Base-by-base conservation (phyloP, 2,113 vertebrate species). In the Labeo rohita region DNA sequence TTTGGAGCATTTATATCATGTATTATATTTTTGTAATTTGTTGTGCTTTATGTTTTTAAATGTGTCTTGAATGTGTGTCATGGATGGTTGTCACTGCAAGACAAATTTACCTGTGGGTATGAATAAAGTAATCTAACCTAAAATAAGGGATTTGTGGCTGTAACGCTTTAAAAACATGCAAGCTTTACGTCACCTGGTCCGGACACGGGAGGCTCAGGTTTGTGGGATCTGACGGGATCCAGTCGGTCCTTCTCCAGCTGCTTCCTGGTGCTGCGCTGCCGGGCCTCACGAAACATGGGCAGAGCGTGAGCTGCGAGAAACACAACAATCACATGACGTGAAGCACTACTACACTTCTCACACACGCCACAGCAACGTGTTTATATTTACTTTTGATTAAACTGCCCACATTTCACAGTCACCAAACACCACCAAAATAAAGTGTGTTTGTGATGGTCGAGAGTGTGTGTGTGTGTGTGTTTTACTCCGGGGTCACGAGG, bases 261-360 rank as follows among this genome's bases (percentile, higher is more conserved):
- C 77, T 99, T 99, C 79, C 97, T 95, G 0, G 98, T 99, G 90
- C 98, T 99, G 88, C 96, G 94, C 43, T 99, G 98, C 77, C 97
- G 96, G 87, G 98, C 97, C 88, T 99, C 98, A n/a, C 97, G 96
- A 95, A 99, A 99, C 98, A 99, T 99, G 0, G 97, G 98, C 91
- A 99, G 93, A 0, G 97, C 98, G 61, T 99, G 98, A 83, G 98
- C 98, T 99, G 36, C 6, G 4, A 15, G 4, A 73, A 23, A 84
- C 16, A 86, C 39, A 87, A 39, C 2, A 52, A 39, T 49, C 28
- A 28, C n/a, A 70, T 39, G 9, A 75, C 39, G 36, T 2, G 70
- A 74, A 89, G 88, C 87, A 45, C 79, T 43, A 85, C 87, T 70
- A 68, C 75, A 8, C 74, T 77, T 49, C n/a, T 52, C 74, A 77